phyloP scores from a whole-genome alignment of 2,113 vertebrate species.

The Cacatua alba region DNA sequence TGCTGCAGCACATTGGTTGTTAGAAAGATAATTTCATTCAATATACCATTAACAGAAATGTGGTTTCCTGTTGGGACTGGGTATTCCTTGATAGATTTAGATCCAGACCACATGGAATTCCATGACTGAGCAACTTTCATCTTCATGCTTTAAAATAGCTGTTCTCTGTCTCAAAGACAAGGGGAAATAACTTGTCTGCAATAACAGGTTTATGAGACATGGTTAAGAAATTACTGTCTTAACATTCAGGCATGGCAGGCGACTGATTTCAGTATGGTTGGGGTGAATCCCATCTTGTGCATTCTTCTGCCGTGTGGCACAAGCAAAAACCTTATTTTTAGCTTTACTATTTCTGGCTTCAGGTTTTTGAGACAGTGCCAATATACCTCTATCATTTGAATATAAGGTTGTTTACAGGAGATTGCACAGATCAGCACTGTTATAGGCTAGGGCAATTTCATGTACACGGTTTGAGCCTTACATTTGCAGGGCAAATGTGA shows the following conservation, averaged over 20 bases:
- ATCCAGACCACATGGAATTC: not conserved
- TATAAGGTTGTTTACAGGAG: fast-evolving
- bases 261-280: not conserved
- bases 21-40: not conserved
- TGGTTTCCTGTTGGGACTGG: not conserved
- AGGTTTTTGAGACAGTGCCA: not conserved
- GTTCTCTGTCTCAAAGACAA: not conserved
- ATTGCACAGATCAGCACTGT: not conserved
- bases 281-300: not conserved
- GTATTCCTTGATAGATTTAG: not conserved
- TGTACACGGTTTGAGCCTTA: not conserved
- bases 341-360: not conserved
- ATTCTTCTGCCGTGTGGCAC: not conserved
- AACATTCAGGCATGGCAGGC: not conserved
- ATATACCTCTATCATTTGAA: not conserved
- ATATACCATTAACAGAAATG: not conserved
- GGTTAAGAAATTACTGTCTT: not conserved
- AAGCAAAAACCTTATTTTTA: not conserved
- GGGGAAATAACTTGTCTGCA: not conserved
- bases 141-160: not conserved
- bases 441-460: not conserved
- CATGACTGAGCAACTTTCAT: not conserved
- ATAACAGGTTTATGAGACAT: not conserved
- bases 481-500: not conserved
- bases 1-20: not conserved